Percentiles rank a stretch among this genome's conserved stretches.
Conservation (phyloP, 2,888 invertebrate species). For the Malacosoma neustria region DNA sequence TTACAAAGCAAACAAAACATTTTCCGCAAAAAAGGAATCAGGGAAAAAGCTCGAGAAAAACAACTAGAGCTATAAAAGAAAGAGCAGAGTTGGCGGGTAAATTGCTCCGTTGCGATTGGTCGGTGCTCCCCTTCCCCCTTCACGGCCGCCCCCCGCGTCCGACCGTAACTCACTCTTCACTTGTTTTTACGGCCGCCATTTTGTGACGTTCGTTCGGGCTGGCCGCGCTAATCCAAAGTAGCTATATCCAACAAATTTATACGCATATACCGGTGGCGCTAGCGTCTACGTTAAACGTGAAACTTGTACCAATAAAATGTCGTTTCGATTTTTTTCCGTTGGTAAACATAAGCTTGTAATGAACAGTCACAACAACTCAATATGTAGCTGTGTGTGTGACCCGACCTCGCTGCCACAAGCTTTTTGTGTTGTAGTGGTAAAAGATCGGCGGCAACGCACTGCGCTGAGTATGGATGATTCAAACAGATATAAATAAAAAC, state of each 20-base stretch:
- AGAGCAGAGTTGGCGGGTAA: constrained; percentile 68
- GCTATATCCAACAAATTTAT: constrained; percentile 9
- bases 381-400: constrained; percentile 43
- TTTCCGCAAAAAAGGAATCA: constrained; percentile 58
- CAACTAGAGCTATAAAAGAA: constrained; percentile 69
- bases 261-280: neutral
- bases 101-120: constrained; percentile 60
- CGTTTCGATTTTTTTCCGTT: neutral
- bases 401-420: constrained; percentile 15
- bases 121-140: constrained; percentile 25
- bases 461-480: constrained; percentile 10
- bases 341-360: neutral
- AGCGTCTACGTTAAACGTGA: neutral
- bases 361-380: constrained; percentile 3
- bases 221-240: constrained; percentile 59
- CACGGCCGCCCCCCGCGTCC: constrained; percentile 28
- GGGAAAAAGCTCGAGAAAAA: constrained; percentile 71
- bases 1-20: constrained; percentile 69
- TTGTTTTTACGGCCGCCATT: constrained; percentile 74
- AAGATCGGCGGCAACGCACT: constrained; percentile 8
- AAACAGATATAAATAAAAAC: neutral
- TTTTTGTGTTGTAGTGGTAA: constrained; percentile 22
- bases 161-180: constrained; percentile 73
- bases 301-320: neutral
- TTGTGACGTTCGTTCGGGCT: constrained; percentile 71